Base-by-base conservation (phyloP, 2,113 vertebrate genomes). In the Myotis brandtii region DNA sequence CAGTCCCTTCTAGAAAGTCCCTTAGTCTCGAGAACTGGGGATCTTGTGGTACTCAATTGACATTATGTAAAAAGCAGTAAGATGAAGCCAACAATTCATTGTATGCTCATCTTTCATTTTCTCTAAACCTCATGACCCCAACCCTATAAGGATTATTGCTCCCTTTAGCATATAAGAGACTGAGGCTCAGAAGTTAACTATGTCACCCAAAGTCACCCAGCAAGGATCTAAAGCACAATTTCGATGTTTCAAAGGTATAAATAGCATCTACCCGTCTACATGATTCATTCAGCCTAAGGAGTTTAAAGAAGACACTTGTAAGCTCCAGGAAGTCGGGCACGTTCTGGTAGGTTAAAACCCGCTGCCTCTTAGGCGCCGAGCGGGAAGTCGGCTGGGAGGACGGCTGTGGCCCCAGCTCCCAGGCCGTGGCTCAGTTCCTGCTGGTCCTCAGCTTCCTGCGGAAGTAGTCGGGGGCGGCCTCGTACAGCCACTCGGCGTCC, bases 401-500 rank as follows among this genome's bases (percentile, higher is more conserved):
- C 0, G 9, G 48, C 67, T 20, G 48, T 5, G 23, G 46, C 25
- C 64, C 62, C 9, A 5, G 62, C 0, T 20, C 30, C 37, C 3
- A 5, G 46, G 14, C 3, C 13, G 99, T 1, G 6, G 73, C 81
- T 97, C 86, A 97, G 98, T 90, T 98, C 96, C 98, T 98, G 94
- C 94, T 62, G 0, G 92, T 66, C 30, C 97, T 98, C n/a, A 99
- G 98, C 86, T 98, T 99, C 94, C 98, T 98, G 80, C 99, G 98
- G 96, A 99, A 99, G 95, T 99, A 99, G 0, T 99, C 99, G 0
- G 99, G 99, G 0, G 99, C 99, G 0, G 99, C 99, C 0, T 99
- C 99, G 0, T 99, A 98, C 20, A 99, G 99, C 99, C 99, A 99
- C 75, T 99, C 98, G 0, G 99, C 96, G 0, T 99, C 99, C 54